Evolutionary conservation across 2,888 invertebrate species (phyloP), one percentile per base, ranked within the genome.

Genomic region (Caradrina kadenii): DNA sequence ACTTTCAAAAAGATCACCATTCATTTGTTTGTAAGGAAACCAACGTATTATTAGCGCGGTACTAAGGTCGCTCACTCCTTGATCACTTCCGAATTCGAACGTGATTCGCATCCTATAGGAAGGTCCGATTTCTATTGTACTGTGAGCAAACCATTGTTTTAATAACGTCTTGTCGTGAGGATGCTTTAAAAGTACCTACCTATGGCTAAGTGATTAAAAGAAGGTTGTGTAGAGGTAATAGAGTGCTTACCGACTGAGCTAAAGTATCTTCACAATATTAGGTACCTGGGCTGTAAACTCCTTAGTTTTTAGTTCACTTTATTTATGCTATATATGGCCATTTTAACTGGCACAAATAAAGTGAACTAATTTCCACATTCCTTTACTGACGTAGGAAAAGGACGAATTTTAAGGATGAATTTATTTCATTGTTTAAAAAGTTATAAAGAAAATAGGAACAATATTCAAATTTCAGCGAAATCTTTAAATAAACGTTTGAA

Each of bases 21-120:
- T 66, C 8, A 55, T 53, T 69, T 10, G 55, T 73, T 67, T 54
- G 31, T 62, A 67, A 80, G 69, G 69, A 73, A 81, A 75, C 60
- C 64, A 65, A 63, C 63, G 48, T 22, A 80, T 60, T 69, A 85
- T 76, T 70, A 76, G 54, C 60, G 48, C 61, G 62, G 48, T 55
- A 60, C 71, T 79, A 77, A 84, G 84, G 84, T 85, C 85, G 69
- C 69, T 73, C 53, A 82, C 72, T 79, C 82, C 82, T 85, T 85
- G 78, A 78, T 76, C 76, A 67, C 80, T 85, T 85, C 84, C 84
- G 82, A 85, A 83, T 55, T 59, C 60, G 69, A 69, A 71, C 84
- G 82, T 85, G 84, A 78, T 74, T 58, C 60, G 86, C 75, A 83
- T 83, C 67, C 79, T 74, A 66, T 76, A 45, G 45, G 45, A 45